Percentiles rank a stretch among this genome's conserved stretches.
Conservation (phyloP, 1,140 invertebrate species). For the Homarus americanus region DNA sequence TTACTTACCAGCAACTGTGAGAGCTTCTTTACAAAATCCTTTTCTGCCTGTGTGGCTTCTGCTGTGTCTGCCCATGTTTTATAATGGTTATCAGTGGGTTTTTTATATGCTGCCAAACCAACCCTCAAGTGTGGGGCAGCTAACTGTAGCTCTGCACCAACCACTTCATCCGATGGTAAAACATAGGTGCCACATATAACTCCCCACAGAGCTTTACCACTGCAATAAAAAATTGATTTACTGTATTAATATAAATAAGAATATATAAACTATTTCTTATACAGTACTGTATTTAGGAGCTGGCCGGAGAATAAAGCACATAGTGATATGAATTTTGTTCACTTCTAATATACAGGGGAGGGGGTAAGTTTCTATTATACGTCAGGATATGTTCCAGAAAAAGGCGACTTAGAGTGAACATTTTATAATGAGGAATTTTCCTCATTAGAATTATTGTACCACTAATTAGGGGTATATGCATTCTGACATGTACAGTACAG, state of each 20-base stretch:
- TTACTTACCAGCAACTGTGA: conserved; percentile 49
- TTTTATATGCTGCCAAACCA: conserved; percentile 37
- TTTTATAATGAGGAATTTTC: no score
- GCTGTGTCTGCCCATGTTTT: conserved; percentile 45
- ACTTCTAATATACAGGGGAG: no score
- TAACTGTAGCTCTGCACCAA: conserved; percentile 49
- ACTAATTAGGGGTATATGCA: no score
- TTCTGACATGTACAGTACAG: no score
- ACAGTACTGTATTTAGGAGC: no score
- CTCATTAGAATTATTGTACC: no score
- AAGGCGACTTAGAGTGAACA: no score
- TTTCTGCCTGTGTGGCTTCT: conserved; percentile 26
- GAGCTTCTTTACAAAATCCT: conserved; percentile 60
- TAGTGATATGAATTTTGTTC: no score
- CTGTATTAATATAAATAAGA: neutral
- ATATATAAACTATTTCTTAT: no score
- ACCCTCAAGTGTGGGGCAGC: conserved; percentile 35
- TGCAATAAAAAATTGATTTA: conserved; percentile 10
- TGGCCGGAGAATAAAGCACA: no score
- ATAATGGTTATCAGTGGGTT: conserved; percentile 36
- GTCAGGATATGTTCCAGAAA: no score
- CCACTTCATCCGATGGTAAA: conserved; percentile 60
- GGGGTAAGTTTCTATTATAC: no score
- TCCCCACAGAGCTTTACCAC: conserved; percentile 64
- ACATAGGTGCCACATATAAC: conserved; percentile 68